Evolutionary conservation across 1,140 invertebrate genomes (phyloP).

Genomic region (Lanistes nyassanus): DNA sequence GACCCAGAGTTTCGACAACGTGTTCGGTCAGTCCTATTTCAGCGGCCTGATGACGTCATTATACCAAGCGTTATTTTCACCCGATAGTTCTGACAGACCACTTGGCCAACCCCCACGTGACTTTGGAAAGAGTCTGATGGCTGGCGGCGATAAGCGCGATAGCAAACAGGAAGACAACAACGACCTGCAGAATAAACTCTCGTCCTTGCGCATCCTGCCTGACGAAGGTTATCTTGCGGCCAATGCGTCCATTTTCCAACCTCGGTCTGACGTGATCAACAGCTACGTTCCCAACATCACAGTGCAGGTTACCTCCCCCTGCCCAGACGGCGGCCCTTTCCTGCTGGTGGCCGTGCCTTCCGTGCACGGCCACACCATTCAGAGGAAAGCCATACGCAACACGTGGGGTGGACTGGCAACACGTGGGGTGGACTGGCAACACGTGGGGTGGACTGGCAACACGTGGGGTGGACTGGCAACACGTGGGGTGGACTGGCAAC

Average conservation of each 20-base stretch:
- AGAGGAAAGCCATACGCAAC: slow-evolving; percentile 45
- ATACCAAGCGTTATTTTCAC: background rate
- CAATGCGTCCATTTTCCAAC: background rate
- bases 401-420: slow-evolving; percentile 57
- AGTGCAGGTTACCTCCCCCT: background rate
- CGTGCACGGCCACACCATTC: slow-evolving; percentile 33
- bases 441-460: slow-evolving; percentile 57
- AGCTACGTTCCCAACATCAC: background rate
- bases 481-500: slow-evolving; percentile 57
- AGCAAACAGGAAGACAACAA: background rate
- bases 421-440: slow-evolving; percentile 57
- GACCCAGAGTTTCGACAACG: too few relatives aligned
- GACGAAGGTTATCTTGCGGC: background rate
- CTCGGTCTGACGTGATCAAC: background rate
- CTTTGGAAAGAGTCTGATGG: background rate
- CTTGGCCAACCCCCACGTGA: background rate
- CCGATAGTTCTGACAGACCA: background rate
- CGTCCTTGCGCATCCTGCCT: background rate
- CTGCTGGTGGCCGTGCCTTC: slow-evolving; percentile 47
- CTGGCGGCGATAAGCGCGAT: background rate
- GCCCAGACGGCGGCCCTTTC: background rate
- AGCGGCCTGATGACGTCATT: background rate
- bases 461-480: slow-evolving; percentile 57
- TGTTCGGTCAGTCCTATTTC: too few relatives aligned
- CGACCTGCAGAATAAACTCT: background rate